Base-by-base conservation (phyloP, 1,140 invertebrate species). In the Lasioglossum baleicum region DNA sequence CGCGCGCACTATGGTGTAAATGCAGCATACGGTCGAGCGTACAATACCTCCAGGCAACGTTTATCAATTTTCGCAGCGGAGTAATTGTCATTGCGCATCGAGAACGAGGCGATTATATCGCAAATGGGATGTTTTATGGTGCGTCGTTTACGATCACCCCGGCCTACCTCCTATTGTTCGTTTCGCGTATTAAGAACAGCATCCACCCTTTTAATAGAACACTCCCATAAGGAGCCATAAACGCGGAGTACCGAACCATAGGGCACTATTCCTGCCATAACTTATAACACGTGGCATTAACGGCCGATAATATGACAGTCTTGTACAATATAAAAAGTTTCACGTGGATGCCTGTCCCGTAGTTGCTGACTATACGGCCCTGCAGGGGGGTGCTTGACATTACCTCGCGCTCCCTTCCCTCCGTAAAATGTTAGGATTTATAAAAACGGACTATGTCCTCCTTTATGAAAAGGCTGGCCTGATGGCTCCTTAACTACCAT, bases 281-380 rank as follows among this genome's bases (percentile, higher is more conserved):
- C 78, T 88, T 80, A 83, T 83, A 70, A 82, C 81, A 83, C 75
- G 80, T 76, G 78, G 83, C 80, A 80, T 88, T 86, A 86, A 88
- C 75, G 83, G 69, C 75, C 77, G 86, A 83, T 88, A 87, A 89
- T 87, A 88, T 83, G 87, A 86, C 82, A 75, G 83, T 82, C 81
- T 63, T 68, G 85, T 69, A 84, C 83, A 80, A 84, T 89, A 84
- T 88, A 84, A 88, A 82, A 86, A 80, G 58, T 76, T 87, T 79
- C 64, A 81, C 77, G 81, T 73, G 73, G 67, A 44, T 68, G 64
- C 13, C 35, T 75, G 79, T 82, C 84, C 80, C 61, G 64, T 31
- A 80, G 67, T 79, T 66, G 83, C 77, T 81, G 80, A 87, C 85
- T 85, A 75, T 74, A 70, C 63, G n/a, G 2, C 8, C 22, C 26